Evolutionary conservation across 2,797 vertebrate species (phyloP).

Genomic region (Lutjanus campechanus): DNA sequence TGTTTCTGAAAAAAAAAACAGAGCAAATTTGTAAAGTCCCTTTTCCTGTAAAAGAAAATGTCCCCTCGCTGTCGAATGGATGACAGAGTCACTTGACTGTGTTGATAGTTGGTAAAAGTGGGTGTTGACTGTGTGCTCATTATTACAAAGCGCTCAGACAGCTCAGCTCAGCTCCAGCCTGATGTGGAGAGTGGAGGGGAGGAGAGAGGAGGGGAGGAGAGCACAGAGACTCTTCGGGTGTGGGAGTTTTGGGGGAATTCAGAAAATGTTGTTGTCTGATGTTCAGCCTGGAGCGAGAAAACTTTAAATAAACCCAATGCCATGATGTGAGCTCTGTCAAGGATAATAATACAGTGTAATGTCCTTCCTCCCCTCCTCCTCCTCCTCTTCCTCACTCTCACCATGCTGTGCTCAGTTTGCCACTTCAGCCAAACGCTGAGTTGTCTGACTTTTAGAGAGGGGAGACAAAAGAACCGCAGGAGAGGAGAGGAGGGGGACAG

Average conservation of each 20-base stretch:
- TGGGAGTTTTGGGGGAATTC: constrained; percentile 89
- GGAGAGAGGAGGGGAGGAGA: constrained; percentile 10
- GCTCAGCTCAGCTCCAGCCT: constrained; percentile 35
- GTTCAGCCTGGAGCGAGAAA: constrained; percentile 51
- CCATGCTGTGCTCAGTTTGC: constrained; percentile 61
- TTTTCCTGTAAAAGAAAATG: not conserved
- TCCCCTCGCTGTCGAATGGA: constrained; percentile 31
- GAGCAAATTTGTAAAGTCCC: constrained; percentile 29
- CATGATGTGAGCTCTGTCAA: constrained; percentile 23
- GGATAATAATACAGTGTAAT: constrained; percentile 8
- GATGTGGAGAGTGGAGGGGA: constrained; percentile 43
- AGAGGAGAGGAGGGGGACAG: constrained; percentile 34
- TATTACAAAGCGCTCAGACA: constrained; percentile 64
- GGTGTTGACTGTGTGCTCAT: constrained; percentile 71
- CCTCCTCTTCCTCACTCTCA: not conserved
- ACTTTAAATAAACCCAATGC: constrained; percentile 43
- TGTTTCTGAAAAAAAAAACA: not conserved
- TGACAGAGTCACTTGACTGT: constrained; percentile 56
- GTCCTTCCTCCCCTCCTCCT: not conserved
- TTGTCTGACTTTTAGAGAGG: constrained; percentile 72
- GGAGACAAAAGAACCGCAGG: constrained; percentile 84
- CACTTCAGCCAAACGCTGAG: constrained; percentile 72
- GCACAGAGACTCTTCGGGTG: constrained; percentile 60
- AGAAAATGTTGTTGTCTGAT: constrained; percentile 84
- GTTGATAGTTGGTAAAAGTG: constrained; percentile 63